Base-by-base conservation (phyloP, 2,888 invertebrate species). In the Cenopis cana region DNA sequence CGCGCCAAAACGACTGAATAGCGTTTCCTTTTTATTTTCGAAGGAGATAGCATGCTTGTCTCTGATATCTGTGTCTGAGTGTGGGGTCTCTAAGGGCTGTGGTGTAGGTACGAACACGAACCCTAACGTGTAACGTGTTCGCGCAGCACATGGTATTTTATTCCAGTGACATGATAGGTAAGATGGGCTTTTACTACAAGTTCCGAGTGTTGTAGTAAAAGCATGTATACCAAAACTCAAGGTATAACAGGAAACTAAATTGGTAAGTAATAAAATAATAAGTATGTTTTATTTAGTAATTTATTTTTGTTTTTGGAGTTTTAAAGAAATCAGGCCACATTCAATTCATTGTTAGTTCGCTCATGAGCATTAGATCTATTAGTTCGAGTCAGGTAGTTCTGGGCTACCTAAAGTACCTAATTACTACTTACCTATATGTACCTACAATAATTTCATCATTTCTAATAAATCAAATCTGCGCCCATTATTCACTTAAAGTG, bases 391-490 rank as follows among this genome's bases (percentile, higher is more conserved):
- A 33, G 33, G 33, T 33, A 33, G 33, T 33, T 5, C 2, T 8
- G 24, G 24, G 24, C 24, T 24, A 24, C 24, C n/a, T n/a, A 24
- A 2, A 36, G 8, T 36, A 36, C 36, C 36, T 36, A 41, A 0
- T 14, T 14, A 41, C 38, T 38, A 38, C 41, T 14, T 41, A 41
- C 41, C 12, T 49, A 17, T 8, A 18, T 52, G 24, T 24, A 24
- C 24, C 24, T 24, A 24, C 24, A 1, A 24, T 24, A 24, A 24
- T 24, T 24, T 24, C 24, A 24, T 33, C 38, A 38, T 20, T 52
- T 38, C 24, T 36, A 64, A 64, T 64, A 64, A 64, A 64, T 64
- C 64, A 64, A 20, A 64, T 64, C 36, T 18, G 20, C 33, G 62
- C 50, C 20, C 62, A 50, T 52, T 50, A 52, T 33, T 62, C 62